Evolutionary conservation across 2,797 vertebrate genomes (phyloP).

Genomic region (Cercopithecus diana): DNA sequence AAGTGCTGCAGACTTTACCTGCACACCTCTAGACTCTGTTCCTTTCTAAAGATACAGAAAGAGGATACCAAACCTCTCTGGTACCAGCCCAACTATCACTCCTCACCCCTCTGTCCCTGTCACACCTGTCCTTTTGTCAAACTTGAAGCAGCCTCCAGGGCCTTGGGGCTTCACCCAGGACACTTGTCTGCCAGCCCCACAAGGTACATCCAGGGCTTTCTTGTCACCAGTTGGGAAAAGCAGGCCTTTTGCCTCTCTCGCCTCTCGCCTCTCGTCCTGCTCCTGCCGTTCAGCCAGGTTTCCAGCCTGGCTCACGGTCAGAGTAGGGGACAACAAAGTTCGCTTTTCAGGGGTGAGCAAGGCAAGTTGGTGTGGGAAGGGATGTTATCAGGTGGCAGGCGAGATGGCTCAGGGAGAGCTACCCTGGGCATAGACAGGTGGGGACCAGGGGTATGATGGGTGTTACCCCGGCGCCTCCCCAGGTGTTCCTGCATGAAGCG

Average conservation of each 20-base stretch:
- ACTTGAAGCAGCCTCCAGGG: not conserved
- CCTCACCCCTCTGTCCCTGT: not conserved
- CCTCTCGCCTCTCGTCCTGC: not conserved
- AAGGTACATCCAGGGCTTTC: accelerated
- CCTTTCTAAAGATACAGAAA: not conserved
- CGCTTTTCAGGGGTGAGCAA: not conserved
- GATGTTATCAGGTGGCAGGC: not conserved
- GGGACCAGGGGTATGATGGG: not conserved
- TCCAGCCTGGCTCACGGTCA: not conserved
- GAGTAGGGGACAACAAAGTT: not conserved
- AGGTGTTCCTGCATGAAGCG: conserved; percentile 98
- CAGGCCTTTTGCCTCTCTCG: not conserved
- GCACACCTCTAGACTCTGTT: not conserved
- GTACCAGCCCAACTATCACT: not conserved
- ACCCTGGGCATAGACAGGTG: not conserved
- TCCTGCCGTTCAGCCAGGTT: not conserved
- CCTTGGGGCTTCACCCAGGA: not conserved
- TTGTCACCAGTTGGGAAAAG: not conserved
- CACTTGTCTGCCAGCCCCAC: not conserved
- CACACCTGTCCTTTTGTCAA: not conserved
- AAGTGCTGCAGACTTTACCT: not conserved
- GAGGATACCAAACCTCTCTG: not conserved
- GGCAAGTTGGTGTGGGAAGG: not conserved
- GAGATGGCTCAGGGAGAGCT: not conserved
- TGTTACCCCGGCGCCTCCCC: not conserved